Evolutionary conservation across 2,113 vertebrate genomes (phyloP).

Genomic region (Sialia sialis): DNA sequence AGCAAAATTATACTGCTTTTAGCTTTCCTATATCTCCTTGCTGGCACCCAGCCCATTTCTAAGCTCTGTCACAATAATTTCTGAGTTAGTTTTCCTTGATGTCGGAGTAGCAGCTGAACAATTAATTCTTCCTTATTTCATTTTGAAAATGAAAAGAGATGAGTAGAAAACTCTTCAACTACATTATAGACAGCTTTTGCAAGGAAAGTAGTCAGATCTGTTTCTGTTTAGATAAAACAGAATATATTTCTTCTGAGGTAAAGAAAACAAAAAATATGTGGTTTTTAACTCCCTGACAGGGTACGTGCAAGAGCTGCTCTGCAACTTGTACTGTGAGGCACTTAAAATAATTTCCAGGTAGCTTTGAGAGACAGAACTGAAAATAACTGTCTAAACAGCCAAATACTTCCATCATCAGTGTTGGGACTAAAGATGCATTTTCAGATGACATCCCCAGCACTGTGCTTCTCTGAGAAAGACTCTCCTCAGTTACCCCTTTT

Average conservation of each 20-base stretch:
- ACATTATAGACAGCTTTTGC: background rate
- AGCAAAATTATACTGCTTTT: conserved; percentile 5
- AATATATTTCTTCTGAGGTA: background rate
- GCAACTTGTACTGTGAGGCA: background rate
- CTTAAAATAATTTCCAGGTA: conserved; percentile 6
- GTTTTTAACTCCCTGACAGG: conserved; percentile 16
- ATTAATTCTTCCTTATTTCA: conserved; percentile 33
- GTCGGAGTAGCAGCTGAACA: background rate
- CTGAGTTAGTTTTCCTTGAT: background rate
- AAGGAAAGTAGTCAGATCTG: background rate
- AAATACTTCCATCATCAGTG: background rate
- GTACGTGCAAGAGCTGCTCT: background rate
- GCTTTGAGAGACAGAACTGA: background rate
- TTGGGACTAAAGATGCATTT: background rate
- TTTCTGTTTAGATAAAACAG: conserved; percentile 29
- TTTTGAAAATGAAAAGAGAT: conserved; percentile 4
- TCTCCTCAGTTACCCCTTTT: background rate
- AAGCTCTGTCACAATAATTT: background rate
- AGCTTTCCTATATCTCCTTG: background rate
- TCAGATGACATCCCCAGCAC: background rate
- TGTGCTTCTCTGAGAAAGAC: background rate
- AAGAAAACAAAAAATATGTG: background rate
- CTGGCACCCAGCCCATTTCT: background rate
- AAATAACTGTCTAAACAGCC: background rate
- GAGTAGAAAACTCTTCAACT: background rate